phyloP scores from a whole-genome alignment of 2,113 vertebrate species.

The Brachypodius melanocephalos region DNA sequence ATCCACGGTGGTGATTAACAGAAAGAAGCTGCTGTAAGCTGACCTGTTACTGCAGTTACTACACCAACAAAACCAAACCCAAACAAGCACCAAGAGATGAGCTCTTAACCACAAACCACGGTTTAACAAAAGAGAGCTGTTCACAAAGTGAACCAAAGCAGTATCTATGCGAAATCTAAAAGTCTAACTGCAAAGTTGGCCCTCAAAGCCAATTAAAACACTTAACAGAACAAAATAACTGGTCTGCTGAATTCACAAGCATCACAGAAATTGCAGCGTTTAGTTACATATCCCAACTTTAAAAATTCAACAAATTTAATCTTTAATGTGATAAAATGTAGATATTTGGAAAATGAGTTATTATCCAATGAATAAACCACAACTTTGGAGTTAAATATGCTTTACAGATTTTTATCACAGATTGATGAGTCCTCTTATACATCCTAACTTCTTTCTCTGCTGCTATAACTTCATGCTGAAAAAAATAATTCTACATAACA shows the following conservation, averaged over 20 bases:
- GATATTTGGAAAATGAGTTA: neutral
- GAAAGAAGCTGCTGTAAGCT: neutral
- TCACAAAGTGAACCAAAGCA: neutral
- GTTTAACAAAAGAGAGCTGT: neutral
- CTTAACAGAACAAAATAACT: neutral
- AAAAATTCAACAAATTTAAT: neutral
- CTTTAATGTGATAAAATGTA: neutral
- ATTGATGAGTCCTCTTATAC: neutral
- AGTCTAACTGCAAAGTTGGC: neutral
- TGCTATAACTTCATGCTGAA: neutral
- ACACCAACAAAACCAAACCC: neutral
- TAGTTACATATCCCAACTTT: neutral
- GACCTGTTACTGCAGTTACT: neutral
- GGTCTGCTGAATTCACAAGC: neutral
- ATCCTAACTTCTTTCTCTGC: neutral
- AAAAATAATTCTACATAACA: neutral
- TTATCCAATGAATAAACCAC: neutral
- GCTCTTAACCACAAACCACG: neutral
- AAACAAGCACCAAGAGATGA: neutral
- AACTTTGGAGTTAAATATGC: neutral
- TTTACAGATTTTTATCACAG: neutral
- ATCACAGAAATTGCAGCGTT: neutral
- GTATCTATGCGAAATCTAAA: neutral
- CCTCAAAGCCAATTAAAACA: neutral
- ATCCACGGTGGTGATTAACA: accelerated